Evolutionary conservation across 1,140 invertebrate genomes (phyloP), one percentile per base, ranked within the genome.

Genomic region (Drosophila parvula): DNA sequence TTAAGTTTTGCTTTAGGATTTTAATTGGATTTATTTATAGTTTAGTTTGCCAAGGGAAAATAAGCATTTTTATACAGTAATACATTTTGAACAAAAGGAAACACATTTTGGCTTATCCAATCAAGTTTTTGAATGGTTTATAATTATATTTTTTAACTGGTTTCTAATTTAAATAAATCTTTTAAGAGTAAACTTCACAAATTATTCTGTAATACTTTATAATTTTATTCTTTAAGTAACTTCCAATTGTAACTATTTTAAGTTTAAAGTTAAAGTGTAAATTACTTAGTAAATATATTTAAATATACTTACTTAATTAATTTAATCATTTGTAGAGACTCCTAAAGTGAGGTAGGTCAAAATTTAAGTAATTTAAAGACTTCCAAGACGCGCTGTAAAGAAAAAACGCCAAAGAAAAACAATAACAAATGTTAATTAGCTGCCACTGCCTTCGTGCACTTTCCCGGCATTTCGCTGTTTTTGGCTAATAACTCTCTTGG

Each of bases 351-450:
- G 63, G 32, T 40, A 75, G 73, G 53, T 57, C 53, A 50, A 55
- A 36, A 55, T 38, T 3, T 11, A 43, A 41, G 22, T 14, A 30
- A 14, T 41, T 6, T 1, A 2, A 27, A 36, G 60, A 9, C 7
- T 22, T 9, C 1, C 2, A 27, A 36, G 60, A 9, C 7, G 14
- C 11, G 4, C 32, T 22, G 6, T 0, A 12, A 40, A n/a, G n/a
- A 62, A 45, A 63, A 44, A 43, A 14, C 11, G 3, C 5, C 18
- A 18, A 5, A 27, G 9, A 27, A 34, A 67, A 38, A 73, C 76
- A 78, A 78, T 78, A 38, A 47, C 22, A 60, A 69, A 53, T 74
- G 55, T 60, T 74, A 68, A 81, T 81, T 78, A 41, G 22, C 34
- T 55, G 50, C 57, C 47, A 45, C 73, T 63, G 51, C 50, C 57